phyloP scores from a whole-genome alignment of 1,140 invertebrate species.

The Pachypsylla venusta region DNA sequence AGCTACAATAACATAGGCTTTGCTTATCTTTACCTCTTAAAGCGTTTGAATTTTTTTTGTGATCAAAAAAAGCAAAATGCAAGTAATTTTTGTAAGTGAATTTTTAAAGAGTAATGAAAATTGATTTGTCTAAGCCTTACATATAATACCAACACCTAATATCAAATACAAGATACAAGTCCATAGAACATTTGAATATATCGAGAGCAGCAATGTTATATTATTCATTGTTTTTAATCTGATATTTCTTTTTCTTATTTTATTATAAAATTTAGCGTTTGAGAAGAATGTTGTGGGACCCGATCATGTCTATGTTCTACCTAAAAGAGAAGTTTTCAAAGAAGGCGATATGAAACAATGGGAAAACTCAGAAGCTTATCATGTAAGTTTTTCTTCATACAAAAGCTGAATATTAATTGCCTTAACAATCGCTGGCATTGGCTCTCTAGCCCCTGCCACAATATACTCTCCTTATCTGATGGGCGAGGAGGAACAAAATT shows the following conservation, averaged over 20 bases:
- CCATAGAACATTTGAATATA: too few relatives aligned
- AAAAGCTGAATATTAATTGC: background rate
- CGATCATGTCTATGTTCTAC: slow-evolving; percentile 1
- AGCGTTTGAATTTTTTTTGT: too few relatives aligned
- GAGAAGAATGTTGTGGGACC: background rate
- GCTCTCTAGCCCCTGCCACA: too few relatives aligned
- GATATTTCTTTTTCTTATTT: background rate
- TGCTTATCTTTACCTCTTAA: too few relatives aligned
- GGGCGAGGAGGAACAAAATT: background rate
- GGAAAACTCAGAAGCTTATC: slow-evolving; percentile 72
- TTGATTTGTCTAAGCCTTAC: too few relatives aligned
- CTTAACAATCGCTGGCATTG: background rate
- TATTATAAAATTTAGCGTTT: background rate
- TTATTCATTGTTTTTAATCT: background rate
- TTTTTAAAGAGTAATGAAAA: too few relatives aligned
- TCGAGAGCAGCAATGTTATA: too few relatives aligned
- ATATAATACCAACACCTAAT: too few relatives aligned
- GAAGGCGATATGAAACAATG: slow-evolving; percentile 52
- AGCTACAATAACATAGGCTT: too few relatives aligned
- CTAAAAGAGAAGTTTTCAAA: slow-evolving; percentile 5
- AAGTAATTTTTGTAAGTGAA: too few relatives aligned
- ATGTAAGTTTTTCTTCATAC: slow-evolving; percentile 25
- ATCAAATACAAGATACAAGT: too few relatives aligned
- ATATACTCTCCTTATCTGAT: background rate
- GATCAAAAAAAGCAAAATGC: too few relatives aligned